A percentile compares a stretch with the other conserved stretches of the same genome.
Conservation (phyloP, 2,113 vertebrate genomes). For the chimpanzee (Pan troglodytes) region DNA sequence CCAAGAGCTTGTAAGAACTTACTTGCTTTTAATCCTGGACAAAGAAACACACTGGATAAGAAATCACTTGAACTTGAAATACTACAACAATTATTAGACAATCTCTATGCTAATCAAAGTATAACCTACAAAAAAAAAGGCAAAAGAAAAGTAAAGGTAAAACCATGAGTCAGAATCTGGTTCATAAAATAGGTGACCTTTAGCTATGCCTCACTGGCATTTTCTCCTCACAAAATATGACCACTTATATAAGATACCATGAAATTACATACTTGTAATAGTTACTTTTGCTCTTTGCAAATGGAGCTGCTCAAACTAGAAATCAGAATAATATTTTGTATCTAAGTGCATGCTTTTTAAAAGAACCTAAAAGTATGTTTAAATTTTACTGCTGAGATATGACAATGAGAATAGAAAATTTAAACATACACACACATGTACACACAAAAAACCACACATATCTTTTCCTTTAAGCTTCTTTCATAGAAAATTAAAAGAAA, state of each 20-base stretch:
- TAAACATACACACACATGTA: background rate
- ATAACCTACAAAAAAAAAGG: conserved; percentile 50
- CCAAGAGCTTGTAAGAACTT: background rate
- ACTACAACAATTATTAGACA: conserved; percentile 48
- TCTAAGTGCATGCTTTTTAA: conserved; percentile 16
- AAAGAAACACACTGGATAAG: conserved; percentile 26
- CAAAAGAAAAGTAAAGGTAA: conserved; percentile 40
- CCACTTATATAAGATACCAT: conserved; percentile 63
- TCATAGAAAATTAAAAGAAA: background rate
- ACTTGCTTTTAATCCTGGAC: conserved; percentile 17
- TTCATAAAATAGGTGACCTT: conserved; percentile 79
- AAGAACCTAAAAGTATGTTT: background rate
- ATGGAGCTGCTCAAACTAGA: conserved; percentile 41
- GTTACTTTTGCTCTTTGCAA: conserved; percentile 62
- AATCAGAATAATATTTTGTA: conserved; percentile 48
- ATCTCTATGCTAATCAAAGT: conserved; percentile 68
- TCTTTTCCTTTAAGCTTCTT: background rate
- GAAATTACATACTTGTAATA: conserved; percentile 66
- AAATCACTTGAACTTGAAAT: conserved; percentile 58
- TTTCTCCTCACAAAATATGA: conserved; percentile 71
- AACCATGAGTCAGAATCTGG: conserved; percentile 55
- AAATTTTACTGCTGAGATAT: background rate
- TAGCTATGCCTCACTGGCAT: conserved; percentile 72
- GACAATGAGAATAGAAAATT: background rate
- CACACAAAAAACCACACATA: background rate